Base-by-base conservation (phyloP, 2,797 vertebrate species). In the Trichosurus vulpecula region DNA sequence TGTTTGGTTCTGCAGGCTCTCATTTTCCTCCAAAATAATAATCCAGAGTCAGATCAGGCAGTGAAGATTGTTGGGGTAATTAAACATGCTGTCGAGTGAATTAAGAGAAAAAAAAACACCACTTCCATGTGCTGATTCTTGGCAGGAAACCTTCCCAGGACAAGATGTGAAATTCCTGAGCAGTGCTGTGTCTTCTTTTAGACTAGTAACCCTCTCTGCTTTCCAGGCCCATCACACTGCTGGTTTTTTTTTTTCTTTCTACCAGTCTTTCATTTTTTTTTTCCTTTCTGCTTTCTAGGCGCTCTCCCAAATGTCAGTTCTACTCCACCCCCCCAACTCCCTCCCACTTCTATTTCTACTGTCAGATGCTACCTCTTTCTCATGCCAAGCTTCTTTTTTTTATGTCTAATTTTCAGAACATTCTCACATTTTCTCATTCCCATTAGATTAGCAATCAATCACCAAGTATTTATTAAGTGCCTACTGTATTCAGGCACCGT, bases 241-340 rank as follows among this genome's bases (percentile, higher is more conserved):
- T 81, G 74, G 41, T 2, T 91, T 93, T 41, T 90, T 1, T 56
- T 92, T 93, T 53, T 55, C 41, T 54, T 55, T 93, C 1, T 25
- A 0, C 51, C 90, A 96, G 81, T 97, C 94, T 54, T 5, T 0
- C 55, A 93, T 91, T 97, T 47, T 96, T 96, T 93, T 93, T 96
- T 2, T 61, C 92, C 61, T 92, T 93, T 97, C 91, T 95, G 95
- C 94, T 97, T 97, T 97, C 87, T 94, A 96, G 96, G 96, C 95
- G 96, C 92, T 52, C 61, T 97, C 96, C 96, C 96, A 98, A 97
- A 96, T 96, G 95, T 96, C 96, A 97, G 30, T 96, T 97, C 95
- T 95, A 19, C 74, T 30, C 66, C 66, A 47, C n/a, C 90, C 57
- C 12, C 89, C 81, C 96, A 94, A 96, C 92, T 96, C 92, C 95